phyloP scores from a whole-genome alignment of 2,113 vertebrate species.

The Eonycteris spelaea region DNA sequence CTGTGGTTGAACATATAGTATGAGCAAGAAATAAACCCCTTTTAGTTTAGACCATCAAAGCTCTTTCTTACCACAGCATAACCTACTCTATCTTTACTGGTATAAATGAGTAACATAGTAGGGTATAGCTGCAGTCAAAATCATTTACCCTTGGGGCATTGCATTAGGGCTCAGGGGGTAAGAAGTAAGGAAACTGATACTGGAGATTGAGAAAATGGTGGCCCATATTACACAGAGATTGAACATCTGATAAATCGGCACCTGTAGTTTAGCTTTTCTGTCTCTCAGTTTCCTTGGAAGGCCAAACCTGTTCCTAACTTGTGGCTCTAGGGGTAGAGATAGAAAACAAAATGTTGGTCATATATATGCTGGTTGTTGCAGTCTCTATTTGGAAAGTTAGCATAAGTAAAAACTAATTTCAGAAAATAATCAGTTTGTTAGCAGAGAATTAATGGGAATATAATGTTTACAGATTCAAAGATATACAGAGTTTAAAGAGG shows the following conservation, averaged over 20 bases:
- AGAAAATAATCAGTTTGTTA: not conserved
- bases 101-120: not conserved
- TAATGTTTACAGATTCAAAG: not conserved
- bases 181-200: not conserved
- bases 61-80: not conserved
- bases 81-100: not conserved
- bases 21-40: not conserved
- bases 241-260: not conserved
- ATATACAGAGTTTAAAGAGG: not conserved
- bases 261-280: not conserved
- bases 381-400: not conserved
- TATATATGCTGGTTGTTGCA: not conserved
- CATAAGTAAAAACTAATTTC: not conserved
- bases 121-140: not conserved
- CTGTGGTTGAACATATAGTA: not conserved
- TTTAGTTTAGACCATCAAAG: not conserved
- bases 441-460: not conserved
- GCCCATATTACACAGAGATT: not conserved
- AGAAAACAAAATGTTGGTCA: not conserved
- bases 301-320: not conserved
- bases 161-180: fast-evolving
- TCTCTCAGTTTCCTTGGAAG: not conserved
- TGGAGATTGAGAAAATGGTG: not conserved
- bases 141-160: not conserved
- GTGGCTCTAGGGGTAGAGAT: not conserved